Evolutionary conservation across 2,113 vertebrate genomes (phyloP).

Genomic region (Mormoops blainvillei): DNA sequence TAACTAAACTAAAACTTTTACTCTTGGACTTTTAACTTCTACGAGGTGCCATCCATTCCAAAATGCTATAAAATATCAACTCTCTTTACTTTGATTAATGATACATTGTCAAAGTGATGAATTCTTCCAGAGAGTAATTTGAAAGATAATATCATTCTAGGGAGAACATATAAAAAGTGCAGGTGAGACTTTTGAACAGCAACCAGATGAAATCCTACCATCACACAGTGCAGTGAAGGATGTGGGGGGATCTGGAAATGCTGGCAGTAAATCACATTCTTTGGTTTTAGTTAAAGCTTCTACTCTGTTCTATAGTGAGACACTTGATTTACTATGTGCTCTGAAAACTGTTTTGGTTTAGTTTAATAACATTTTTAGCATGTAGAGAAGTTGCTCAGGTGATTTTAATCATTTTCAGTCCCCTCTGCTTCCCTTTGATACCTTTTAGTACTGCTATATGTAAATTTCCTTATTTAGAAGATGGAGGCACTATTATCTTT

Average conservation of each 20-base stretch:
- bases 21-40: conserved; percentile 51
- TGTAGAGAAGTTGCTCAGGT: not conserved
- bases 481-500: not conserved
- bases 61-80: conserved; percentile 52
- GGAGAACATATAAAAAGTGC: conserved; percentile 46
- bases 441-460: not conserved
- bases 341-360: conserved; percentile 27
- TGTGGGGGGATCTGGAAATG: not conserved
- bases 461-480: not conserved
- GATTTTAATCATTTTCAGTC: not conserved
- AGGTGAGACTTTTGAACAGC: conserved; percentile 66
- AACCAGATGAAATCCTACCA: conserved; percentile 45
- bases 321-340: not conserved
- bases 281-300: conserved; percentile 16
- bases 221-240: not conserved
- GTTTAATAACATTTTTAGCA: conserved; percentile 52
- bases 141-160: conserved; percentile 68
- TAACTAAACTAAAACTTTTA: conserved; percentile 53
- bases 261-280: conserved; percentile 48
- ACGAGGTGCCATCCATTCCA: conserved; percentile 48
- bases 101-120: conserved; percentile 58
- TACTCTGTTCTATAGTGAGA: not conserved
- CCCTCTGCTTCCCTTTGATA: not conserved
- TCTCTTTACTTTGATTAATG: conserved; percentile 67
- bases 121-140: conserved; percentile 60